Evolutionary conservation across 2,797 vertebrate genomes (phyloP), one percentile per base, ranked within the genome.

Genomic region (Sebastes alutus): DNA sequence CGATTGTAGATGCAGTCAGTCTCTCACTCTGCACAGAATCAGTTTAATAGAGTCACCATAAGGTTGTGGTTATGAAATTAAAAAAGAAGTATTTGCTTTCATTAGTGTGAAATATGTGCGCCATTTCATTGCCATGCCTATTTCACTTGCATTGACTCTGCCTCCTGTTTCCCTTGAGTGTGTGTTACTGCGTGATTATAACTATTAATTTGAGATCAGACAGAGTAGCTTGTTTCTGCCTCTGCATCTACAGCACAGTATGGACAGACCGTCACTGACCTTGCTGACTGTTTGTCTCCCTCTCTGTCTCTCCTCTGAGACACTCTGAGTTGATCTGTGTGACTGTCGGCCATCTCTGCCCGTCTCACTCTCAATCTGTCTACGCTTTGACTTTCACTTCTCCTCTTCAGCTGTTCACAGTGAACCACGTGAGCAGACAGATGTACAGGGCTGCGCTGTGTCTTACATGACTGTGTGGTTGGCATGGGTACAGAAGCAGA

Each of bases 311-410:
- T 61, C n/a, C 13, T 54, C 20, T 58, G 49, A 55, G 33, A 62
- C 22, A 62, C 30, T 63, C 27, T 66, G 23, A 69, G 25, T 27
- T 12, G 25, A 72, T 72, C 18, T 35, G 49, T 66, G 42, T 62
- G 32, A 32, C 33, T 22, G 42, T 60, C 5, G 1, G 20, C 54
- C 70, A 64, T 66, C 25, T 29, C 29, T 29, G 42, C 23, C 27
- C 4, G 16, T 59, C 35, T 74, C 61, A 59, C 23, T 10, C 49
- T 59, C 65, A 64, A 13, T 35, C 14, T 25, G 58, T 82, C 38
- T 33, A 59, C 54, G 20, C 33, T 12, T 75, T 72, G 70, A 84
- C 80, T 79, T 89, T 88, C 71, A 81, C 42, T 54, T 82, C 69
- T 49, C 69, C 67, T 73, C 49, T 18, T 52, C 33, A 79, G 32